Conservation (phyloP, 2,113 vertebrate genomes). For the Athene noctua region DNA sequence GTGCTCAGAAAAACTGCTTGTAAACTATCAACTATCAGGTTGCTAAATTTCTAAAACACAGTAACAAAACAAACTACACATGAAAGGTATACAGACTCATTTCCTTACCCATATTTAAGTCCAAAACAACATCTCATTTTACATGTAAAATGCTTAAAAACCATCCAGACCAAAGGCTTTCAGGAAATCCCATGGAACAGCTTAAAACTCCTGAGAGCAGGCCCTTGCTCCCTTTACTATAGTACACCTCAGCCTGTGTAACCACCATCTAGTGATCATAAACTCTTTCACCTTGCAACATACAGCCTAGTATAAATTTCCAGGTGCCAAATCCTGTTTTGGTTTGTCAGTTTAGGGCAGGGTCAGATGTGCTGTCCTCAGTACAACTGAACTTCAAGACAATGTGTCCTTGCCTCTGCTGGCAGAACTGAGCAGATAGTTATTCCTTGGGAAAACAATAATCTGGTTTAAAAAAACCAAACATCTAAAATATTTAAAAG, state of each 20-base stretch:
- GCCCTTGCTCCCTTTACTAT: neutral
- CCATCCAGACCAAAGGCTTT: neutral
- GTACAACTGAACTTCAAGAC: neutral
- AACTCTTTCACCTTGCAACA: neutral
- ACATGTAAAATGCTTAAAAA: neutral
- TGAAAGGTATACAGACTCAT: neutral
- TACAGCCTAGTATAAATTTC: neutral
- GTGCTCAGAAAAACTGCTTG: neutral
- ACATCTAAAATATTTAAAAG: neutral
- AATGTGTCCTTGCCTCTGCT: neutral
- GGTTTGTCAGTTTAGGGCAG: neutral
- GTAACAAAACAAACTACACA: neutral
- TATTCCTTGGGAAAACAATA: neutral
- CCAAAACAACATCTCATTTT: neutral
- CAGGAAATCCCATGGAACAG: neutral
- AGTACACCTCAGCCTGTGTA: neutral
- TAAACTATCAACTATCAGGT: neutral
- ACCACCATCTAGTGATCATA: neutral
- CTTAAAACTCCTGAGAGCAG: neutral
- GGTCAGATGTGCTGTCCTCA: neutral
- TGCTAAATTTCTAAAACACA: neutral
- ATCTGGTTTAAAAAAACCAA: neutral
- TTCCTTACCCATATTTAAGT: neutral
- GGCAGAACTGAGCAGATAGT: neutral
- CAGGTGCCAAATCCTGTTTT: neutral